phyloP scores from a whole-genome alignment of 2,888 invertebrate genomes.

The Cotesia congregata region DNA sequence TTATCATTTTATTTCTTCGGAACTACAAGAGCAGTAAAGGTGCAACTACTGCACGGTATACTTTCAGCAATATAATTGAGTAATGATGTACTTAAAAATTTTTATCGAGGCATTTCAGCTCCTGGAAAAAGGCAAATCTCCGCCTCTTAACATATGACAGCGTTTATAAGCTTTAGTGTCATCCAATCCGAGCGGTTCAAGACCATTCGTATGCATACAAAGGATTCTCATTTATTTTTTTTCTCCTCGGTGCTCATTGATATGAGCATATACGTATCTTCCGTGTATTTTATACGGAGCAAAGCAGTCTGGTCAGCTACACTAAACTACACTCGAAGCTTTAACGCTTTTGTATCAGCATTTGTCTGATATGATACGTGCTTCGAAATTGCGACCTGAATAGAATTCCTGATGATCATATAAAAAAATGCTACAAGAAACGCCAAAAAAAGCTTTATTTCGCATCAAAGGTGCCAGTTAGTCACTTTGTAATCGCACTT shows the following conservation, averaged over 20 bases:
- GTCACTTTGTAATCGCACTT: neutral
- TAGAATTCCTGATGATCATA: neutral
- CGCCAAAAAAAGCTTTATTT: neutral
- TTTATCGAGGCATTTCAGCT: neutral
- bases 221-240: neutral
- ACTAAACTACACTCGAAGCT: neutral
- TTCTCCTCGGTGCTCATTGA: neutral
- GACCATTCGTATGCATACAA: constrained; percentile 1
- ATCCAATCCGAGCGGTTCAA: neutral
- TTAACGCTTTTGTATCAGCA: neutral
- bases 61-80: neutral
- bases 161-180: neutral
- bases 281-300: neutral
- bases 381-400: neutral
- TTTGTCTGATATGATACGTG: neutral
- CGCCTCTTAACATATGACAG: neutral
- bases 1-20: neutral
- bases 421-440: neutral
- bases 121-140: neutral
- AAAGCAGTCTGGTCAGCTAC: neutral
- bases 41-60: neutral
- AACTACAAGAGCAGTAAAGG: neutral
- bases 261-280: neutral
- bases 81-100: neutral
- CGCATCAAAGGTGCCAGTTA: neutral